These are phyloP conservation scores for Fregata magnificens DNA, from an alignment of 2,113 vertebrate species.

Conservation along the genomic window DNA sequence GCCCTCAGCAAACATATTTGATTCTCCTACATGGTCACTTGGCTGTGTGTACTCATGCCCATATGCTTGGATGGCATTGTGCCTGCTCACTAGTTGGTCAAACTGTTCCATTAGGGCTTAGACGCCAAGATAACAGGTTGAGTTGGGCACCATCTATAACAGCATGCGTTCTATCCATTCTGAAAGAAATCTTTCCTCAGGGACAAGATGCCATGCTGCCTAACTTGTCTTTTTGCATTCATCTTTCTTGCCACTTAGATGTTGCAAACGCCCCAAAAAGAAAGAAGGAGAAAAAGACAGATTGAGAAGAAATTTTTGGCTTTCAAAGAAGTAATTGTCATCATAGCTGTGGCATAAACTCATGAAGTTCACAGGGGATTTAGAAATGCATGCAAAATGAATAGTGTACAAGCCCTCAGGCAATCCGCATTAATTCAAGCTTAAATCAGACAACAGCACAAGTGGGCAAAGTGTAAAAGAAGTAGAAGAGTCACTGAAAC, in stretches of 20 bases:
- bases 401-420: slow-evolving; percentile 30
- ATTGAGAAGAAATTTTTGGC: not conserved
- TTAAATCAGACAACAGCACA: slow-evolving; percentile 17
- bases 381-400: slow-evolving; percentile 41
- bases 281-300: not conserved
- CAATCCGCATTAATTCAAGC: slow-evolving; percentile 22
- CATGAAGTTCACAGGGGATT: slow-evolving; percentile 19
- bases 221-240: not conserved
- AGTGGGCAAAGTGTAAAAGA: slow-evolving; percentile 37
- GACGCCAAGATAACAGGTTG: slow-evolving; percentile 4
- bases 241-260: not conserved
- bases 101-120: slow-evolving; percentile 29
- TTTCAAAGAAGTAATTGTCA: slow-evolving; percentile 15
- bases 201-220: not conserved
- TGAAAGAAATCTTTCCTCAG: not conserved
- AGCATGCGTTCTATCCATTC: not conserved
- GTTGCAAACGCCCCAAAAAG: not conserved
- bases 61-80: slow-evolving; percentile 74
- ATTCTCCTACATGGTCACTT: slow-evolving; percentile 78
- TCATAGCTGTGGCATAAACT: slow-evolving; percentile 4
- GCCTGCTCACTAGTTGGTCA: slow-evolving; percentile 52
- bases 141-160: not conserved
- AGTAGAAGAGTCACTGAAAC: slow-evolving; percentile 31
- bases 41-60: slow-evolving; percentile 50
- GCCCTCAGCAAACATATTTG: slow-evolving; percentile 74